These are phyloP conservation scores for Pseudochromis fuscus DNA, from an alignment of 2,797 vertebrate species.

Conservation along the genomic window DNA sequence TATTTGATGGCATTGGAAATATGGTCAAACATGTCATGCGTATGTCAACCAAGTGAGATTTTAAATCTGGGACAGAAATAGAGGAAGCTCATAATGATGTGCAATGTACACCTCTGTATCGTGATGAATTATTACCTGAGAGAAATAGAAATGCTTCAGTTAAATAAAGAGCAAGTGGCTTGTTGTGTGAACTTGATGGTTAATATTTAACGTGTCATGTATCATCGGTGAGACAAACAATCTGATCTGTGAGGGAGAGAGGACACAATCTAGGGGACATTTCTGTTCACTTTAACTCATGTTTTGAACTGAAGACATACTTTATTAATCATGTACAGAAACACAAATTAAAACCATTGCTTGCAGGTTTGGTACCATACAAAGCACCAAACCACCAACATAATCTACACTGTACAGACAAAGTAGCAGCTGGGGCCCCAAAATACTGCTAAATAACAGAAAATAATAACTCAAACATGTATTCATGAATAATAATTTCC, in stretches of 20 bases:
- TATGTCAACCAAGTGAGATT: slow-evolving; percentile 77
- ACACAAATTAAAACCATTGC: background rate
- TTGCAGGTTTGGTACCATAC: too few relatives aligned
- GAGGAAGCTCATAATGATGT: slow-evolving; percentile 26
- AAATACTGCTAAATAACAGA: too few relatives aligned
- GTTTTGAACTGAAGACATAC: background rate
- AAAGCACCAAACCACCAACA: too few relatives aligned
- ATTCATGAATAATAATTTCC: too few relatives aligned
- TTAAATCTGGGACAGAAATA: slow-evolving; percentile 26
- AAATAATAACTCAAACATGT: too few relatives aligned
- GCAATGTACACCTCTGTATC: slow-evolving; percentile 29
- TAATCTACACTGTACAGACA: too few relatives aligned
- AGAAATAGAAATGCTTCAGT: slow-evolving; percentile 59
- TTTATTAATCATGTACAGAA: background rate
- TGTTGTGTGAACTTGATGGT: slow-evolving; percentile 49
- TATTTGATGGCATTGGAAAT: slow-evolving; percentile 84
- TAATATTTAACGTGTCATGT: slow-evolving; percentile 16
- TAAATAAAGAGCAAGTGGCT: slow-evolving; percentile 48
- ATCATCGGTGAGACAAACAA: background rate
- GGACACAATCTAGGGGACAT: background rate
- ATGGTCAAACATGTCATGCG: slow-evolving; percentile 86
- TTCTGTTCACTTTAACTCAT: background rate
- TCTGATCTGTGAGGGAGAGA: background rate
- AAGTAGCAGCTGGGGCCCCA: too few relatives aligned
- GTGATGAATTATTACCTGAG: slow-evolving; percentile 44